phyloP scores from a whole-genome alignment of 2,888 invertebrate species.

The Podotricha telesiphe region DNA sequence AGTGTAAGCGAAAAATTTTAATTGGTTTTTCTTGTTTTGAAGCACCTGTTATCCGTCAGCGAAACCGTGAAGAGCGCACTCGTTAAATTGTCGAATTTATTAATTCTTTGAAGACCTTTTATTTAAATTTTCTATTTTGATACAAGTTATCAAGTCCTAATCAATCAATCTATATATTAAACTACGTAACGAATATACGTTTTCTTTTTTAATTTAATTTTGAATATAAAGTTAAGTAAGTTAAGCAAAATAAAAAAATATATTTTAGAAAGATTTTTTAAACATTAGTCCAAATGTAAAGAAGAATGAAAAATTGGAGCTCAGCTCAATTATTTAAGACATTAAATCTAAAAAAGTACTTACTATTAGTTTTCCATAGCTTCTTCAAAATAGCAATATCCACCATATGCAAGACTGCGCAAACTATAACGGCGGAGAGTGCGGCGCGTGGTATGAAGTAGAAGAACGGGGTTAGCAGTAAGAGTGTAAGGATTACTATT shows the following conservation, averaged over 20 bases:
- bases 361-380: conserved; percentile 86
- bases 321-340: not conserved
- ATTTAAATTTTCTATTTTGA: not conserved
- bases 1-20: conserved; percentile 9
- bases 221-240: too few species aligned
- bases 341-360: conserved; percentile 52
- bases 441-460: conserved; percentile 88
- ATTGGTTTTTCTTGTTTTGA: conserved; percentile 22
- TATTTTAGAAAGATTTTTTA: too few species aligned
- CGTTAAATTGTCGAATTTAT: conserved; percentile 10
- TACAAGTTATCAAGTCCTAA: not conserved
- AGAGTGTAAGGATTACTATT: conserved; percentile 88
- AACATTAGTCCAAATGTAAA: not conserved
- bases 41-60: conserved; percentile 5
- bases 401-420: conserved; percentile 90
- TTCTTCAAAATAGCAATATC: conserved; percentile 84
- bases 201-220: too few species aligned
- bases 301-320: too few species aligned
- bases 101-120: not conserved
- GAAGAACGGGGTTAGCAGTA: conserved; percentile 89
- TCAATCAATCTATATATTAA: not conserved
- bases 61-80: conserved; percentile 5
- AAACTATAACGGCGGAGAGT: conserved; percentile 88
- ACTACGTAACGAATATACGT: not conserved
- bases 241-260: too few species aligned